A percentile compares a stretch with the other conserved stretches of the same genome.
phyloP scores from a whole-genome alignment of 2,113 vertebrate species.

The Baryphthengus martii region DNA sequence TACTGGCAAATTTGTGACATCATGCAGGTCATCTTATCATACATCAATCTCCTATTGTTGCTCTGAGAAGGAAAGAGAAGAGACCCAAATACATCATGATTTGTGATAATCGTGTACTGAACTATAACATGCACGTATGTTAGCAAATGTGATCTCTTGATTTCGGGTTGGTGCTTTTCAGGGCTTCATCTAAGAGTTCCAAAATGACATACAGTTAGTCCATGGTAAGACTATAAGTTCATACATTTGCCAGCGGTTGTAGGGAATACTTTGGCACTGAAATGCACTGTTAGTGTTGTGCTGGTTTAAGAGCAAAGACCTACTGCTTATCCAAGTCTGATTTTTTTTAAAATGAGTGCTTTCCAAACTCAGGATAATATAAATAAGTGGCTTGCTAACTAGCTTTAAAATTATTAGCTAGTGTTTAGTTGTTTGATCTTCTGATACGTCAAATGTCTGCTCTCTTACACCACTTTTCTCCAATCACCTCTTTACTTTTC shows the following conservation, averaged over 20 bases:
- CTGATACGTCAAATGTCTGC: background rate
- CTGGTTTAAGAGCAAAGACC: background rate
- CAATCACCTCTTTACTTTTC: background rate
- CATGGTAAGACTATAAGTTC: background rate
- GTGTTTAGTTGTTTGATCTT: background rate
- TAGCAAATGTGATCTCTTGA: background rate
- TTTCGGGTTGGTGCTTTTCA: background rate
- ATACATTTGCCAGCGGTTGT: background rate
- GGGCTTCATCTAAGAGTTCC: background rate
- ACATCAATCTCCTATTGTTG: accelerated
- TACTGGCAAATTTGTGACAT: background rate
- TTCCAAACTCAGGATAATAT: background rate
- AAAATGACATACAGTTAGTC: background rate
- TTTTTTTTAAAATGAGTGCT: background rate
- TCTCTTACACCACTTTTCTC: accelerated
- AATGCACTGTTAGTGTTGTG: background rate
- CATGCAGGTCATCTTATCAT: background rate
- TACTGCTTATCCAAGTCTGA: background rate
- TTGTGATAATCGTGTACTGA: background rate
- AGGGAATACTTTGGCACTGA: background rate
- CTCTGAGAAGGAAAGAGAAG: background rate
- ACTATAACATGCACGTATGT: background rate
- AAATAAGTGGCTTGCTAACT: background rate
- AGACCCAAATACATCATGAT: background rate
- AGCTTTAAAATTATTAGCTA: background rate